phyloP scores from a whole-genome alignment of 2,113 vertebrate species.

The Gymnarchus niloticus region DNA sequence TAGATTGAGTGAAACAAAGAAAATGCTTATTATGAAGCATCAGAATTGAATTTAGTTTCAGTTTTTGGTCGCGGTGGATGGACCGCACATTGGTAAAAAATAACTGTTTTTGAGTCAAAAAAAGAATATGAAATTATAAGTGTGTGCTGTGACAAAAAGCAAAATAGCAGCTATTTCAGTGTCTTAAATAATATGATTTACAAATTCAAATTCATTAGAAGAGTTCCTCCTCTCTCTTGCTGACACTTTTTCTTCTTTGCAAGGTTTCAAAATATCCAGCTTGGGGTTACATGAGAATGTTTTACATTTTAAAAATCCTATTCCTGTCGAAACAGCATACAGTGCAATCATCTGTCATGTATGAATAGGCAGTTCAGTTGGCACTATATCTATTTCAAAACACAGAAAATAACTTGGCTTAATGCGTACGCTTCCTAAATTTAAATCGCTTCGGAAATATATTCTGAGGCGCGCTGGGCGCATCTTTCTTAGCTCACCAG shows the following conservation, averaged over 20 bases:
- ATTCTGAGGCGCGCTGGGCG: not conserved
- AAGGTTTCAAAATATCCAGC: not conserved
- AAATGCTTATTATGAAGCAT: slow-evolving; percentile 47
- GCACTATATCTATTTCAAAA: not conserved
- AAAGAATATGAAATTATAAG: slow-evolving; percentile 18
- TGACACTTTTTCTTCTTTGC: not conserved
- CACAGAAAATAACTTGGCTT: not conserved
- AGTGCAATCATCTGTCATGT: not conserved
- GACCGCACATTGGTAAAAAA: slow-evolving; percentile 20
- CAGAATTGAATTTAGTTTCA: slow-evolving; percentile 45
- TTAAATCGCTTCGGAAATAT: not conserved
- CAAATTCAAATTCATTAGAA: not conserved
- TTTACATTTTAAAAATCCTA: not conserved
- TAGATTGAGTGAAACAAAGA: slow-evolving; percentile 45
- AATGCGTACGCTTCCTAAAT: not conserved
- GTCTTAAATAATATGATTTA: slow-evolving; percentile 23
- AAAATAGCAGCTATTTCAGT: not conserved
- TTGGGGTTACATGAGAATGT: not conserved
- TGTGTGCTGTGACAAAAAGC: slow-evolving; percentile 28
- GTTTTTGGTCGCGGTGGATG: slow-evolving; percentile 22
- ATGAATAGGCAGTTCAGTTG: not conserved
- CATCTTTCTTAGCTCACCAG: not conserved
- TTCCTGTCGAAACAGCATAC: not conserved
- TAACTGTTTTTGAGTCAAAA: slow-evolving; percentile 6
- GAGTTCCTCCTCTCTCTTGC: not conserved